Base-by-base conservation (phyloP, 2,888 invertebrate genomes). In the Vanessa cardui region DNA sequence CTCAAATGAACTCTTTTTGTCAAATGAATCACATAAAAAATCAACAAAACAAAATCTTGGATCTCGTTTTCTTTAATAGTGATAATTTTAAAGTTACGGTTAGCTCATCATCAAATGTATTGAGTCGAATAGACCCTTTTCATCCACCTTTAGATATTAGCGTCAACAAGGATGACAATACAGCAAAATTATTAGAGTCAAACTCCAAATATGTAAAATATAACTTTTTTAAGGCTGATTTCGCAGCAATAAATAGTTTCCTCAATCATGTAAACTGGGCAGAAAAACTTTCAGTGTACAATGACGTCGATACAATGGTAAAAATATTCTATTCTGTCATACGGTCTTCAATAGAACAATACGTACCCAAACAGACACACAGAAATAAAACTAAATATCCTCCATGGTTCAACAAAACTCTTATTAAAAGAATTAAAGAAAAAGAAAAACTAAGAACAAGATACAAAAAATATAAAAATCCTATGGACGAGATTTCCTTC, bases 401-500 rank as follows among this genome's bases (percentile, higher is more conserved):
- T 26, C 46, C 49, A 0, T 64, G 64, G 64, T 64, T 58, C 49
- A 58, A 18, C 26, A 16, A 47, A 15, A 58, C 47, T 20, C 49
- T 64, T 18, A 58, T 58, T 16, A 49, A 47, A 64, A 18, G 49
- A 16, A 18, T 58, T 20, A 47, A 21, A n/a, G 46, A 49, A 64
- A 64, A 64, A 58, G 18, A 58, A 58, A 64, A 31, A 9, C 15
- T 45, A n/a, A 45, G 59, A 45, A 16, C 12, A 31, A 49, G 58
- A 26, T 64, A 26, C 26, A 26, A 26, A 66, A 66, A 56, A 56
- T 62, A 45, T 26, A 67, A 67, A 26, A 26, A 26, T 26, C 26
- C 26, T 26, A 26, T 26, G 26, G 26, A 26, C 26, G 26, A 26
- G 26, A 26, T 26, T 26, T 26, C 26, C 26, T 26, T 26, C 26